Evolutionary conservation across 2,113 vertebrate species (phyloP).

Genomic region (Cairina moschata): DNA sequence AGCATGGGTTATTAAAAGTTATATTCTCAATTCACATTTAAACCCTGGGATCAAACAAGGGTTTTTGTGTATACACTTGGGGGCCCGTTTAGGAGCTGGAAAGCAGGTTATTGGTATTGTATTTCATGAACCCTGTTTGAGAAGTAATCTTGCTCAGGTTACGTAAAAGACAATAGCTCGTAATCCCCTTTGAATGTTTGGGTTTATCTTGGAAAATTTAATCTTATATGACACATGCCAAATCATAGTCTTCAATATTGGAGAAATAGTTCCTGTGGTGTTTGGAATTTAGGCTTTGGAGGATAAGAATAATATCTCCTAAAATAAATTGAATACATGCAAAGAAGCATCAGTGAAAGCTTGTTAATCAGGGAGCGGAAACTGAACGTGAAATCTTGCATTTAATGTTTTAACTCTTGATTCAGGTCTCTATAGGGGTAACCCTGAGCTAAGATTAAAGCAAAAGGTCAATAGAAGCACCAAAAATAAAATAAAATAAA

Average conservation of each 20-base stretch:
- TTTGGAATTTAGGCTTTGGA: constrained; percentile 19
- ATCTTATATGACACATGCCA: background rate
- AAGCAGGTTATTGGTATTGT: background rate
- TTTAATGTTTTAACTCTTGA: background rate
- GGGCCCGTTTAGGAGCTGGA: background rate
- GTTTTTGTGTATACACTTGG: background rate
- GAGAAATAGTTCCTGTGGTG: background rate
- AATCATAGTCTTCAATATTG: constrained; percentile 16
- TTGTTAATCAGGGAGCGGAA: constrained; percentile 20
- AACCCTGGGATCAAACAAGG: background rate
- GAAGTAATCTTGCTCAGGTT: background rate
- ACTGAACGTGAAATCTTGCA: background rate
- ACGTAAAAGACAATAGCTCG: constrained; percentile 6
- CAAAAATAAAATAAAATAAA: background rate
- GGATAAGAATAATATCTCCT: constrained; percentile 33
- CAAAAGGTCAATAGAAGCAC: background rate
- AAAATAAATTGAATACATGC: constrained; percentile 18
- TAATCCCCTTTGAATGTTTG: background rate
- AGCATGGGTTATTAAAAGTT: background rate
- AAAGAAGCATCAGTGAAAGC: constrained; percentile 1
- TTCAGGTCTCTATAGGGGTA: background rate
- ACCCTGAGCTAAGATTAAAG: background rate
- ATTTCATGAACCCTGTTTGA: background rate
- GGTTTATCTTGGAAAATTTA: background rate
- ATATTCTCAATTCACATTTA: background rate